Conservation (phyloP, 1,140 invertebrate species). For the Phenacoccus solenopsis region DNA sequence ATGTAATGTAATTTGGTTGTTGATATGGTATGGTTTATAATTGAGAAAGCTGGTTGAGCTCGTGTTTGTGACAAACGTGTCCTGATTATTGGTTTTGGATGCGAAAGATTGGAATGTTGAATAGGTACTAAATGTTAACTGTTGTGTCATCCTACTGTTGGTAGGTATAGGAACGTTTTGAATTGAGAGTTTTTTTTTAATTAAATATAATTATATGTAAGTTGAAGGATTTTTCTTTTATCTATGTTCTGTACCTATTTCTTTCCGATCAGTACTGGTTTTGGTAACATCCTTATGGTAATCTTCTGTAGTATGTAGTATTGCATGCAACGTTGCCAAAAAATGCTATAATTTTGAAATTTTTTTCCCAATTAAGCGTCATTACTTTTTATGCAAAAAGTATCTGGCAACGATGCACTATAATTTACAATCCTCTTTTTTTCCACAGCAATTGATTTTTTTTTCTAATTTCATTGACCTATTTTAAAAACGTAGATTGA, state of each 20-base stretch:
- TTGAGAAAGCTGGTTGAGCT: conserved; percentile 12
- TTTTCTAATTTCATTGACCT: no score
- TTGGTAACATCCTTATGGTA: not conserved
- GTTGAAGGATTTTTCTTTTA: not conserved
- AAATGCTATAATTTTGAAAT: no score
- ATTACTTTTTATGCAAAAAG: no score
- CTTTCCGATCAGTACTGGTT: not conserved
- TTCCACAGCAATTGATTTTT: not conserved
- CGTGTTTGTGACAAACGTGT: conserved; percentile 1
- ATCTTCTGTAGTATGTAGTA: not conserved
- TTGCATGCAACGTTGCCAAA: not conserved
- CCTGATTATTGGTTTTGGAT: conserved; percentile 9
- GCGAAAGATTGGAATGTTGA: conserved; percentile 2
- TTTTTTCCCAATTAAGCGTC: no score
- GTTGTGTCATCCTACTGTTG: conserved; percentile 16
- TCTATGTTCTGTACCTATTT: not conserved
- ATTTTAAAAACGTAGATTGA: no score
- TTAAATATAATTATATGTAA: not conserved
- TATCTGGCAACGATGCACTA: no score
- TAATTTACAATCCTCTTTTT: not conserved
- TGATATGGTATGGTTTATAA: conserved; percentile 12
- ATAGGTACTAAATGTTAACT: conserved; percentile 15
- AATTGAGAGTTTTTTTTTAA: conserved; percentile 4
- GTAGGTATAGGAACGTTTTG: conserved; percentile 16
- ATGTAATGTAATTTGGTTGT: conserved; percentile 16